Evolutionary conservation across 2,113 vertebrate species (phyloP).

Genomic region (Pteronura brasiliensis): DNA sequence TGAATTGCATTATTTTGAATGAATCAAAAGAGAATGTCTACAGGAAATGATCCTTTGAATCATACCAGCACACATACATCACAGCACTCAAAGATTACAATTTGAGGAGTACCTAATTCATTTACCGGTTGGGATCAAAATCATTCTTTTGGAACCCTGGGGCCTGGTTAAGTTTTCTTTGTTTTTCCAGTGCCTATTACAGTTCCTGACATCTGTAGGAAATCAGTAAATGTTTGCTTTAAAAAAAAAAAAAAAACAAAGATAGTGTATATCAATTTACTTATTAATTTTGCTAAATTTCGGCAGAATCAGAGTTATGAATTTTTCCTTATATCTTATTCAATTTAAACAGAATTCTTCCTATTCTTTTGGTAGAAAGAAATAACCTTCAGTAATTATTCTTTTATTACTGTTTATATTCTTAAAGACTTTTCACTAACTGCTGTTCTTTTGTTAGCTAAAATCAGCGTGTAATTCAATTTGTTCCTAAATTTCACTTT

Average conservation of each 20-base stretch:
- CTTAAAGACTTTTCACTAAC: neutral
- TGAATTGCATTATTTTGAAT: slow-evolving; percentile 44
- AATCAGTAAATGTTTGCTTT: neutral
- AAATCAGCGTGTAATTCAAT: neutral
- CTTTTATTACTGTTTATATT: neutral
- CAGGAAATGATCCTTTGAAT: slow-evolving; percentile 36
- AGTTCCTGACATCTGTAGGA: neutral
- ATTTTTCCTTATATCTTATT: neutral
- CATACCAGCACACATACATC: neutral
- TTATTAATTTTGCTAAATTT: neutral
- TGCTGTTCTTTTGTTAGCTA: neutral
- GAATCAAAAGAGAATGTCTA: slow-evolving; percentile 33
- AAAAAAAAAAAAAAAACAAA: neutral
- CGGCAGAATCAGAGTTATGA: neutral
- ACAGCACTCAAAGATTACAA: neutral
- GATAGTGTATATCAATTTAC: neutral
- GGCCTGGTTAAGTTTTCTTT: neutral
- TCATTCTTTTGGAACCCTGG: neutral
- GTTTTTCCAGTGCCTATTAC: neutral
- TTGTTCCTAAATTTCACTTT: neutral
- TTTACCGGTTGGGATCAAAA: neutral
- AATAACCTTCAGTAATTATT: neutral
- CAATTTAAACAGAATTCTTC: neutral
- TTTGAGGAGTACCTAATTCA: neutral
- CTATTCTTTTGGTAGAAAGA: neutral